A percentile compares a stretch with the other conserved stretches of the same genome.
Evolutionary conservation across 2,888 invertebrate genomes (phyloP).

Genomic region (Trichogramma evanescens): DNA sequence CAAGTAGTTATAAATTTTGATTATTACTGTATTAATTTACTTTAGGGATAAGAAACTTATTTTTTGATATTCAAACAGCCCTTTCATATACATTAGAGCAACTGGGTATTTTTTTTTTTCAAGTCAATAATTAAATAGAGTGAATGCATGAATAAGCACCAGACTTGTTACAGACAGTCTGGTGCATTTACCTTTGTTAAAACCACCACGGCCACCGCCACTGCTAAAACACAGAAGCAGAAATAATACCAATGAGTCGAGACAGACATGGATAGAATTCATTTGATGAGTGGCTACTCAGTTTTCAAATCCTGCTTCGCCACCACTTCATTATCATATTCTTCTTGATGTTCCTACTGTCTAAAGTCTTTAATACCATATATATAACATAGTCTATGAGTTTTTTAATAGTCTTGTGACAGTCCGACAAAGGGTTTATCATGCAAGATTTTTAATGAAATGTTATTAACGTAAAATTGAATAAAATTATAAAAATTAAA

Average conservation of each 20-base stretch:
- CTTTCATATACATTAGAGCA: constrained; percentile 45
- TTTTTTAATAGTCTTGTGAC: constrained; percentile 23
- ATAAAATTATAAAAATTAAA: constrained; percentile 19
- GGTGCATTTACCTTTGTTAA: constrained; percentile 92
- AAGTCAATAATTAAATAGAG: constrained; percentile 44
- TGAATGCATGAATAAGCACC: constrained; percentile 64
- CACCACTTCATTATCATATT: constrained; percentile 48
- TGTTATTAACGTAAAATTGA: constrained; percentile 4
- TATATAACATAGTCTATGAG: constrained; percentile 25
- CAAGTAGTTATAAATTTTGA: too few species aligned
- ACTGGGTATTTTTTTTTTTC: constrained; percentile 41
- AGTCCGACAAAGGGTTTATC: constrained; percentile 21
- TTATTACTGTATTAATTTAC: not conserved
- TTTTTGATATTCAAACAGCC: constrained; percentile 33
- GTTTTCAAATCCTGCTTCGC: constrained; percentile 52
- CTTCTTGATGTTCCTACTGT: constrained; percentile 54
- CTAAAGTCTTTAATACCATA: constrained; percentile 50
- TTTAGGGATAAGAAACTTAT: constrained; percentile 14
- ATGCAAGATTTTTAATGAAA: constrained; percentile 13
- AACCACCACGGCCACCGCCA: constrained; percentile 93
- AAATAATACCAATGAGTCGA: constrained; percentile 63
- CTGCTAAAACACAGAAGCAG: constrained; percentile 83
- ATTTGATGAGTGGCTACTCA: constrained; percentile 52
- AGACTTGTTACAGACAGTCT: constrained; percentile 59
- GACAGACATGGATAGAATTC: constrained; percentile 54